Evolutionary conservation across 1,140 invertebrate genomes (phyloP).

Genomic region (Brachionus asplanchnoidis): DNA sequence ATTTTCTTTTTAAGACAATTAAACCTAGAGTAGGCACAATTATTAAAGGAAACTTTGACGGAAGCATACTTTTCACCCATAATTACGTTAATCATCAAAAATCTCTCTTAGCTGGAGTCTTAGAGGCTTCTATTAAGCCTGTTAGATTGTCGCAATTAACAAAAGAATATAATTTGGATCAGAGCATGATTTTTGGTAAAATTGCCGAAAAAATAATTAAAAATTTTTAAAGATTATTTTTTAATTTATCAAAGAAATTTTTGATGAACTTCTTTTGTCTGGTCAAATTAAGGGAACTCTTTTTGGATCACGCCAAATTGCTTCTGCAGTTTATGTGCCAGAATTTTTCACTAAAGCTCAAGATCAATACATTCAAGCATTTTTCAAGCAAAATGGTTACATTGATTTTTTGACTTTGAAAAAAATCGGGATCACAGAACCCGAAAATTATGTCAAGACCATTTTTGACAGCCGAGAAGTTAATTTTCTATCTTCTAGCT

Average conservation of each 20-base stretch:
- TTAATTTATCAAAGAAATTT: constrained; percentile 58
- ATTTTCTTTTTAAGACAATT: constrained; percentile 55
- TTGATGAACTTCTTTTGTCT: constrained; percentile 65
- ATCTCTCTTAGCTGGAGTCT: constrained; percentile 75
- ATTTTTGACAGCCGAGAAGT: constrained; percentile 68
- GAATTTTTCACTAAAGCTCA: constrained; percentile 79
- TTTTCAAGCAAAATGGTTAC: constrained; percentile 89
- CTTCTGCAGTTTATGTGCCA: constrained; percentile 74
- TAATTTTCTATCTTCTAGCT: background rate
- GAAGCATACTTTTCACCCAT: constrained; percentile 79
- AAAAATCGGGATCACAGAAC: constrained; percentile 80
- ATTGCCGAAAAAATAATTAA: background rate
- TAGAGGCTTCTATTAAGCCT: constrained; percentile 75
- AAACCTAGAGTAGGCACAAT: constrained; percentile 71
- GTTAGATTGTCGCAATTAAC: constrained; percentile 76
- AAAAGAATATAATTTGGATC: constrained; percentile 57
- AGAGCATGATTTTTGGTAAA: constrained; percentile 34
- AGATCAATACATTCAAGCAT: constrained; percentile 81
- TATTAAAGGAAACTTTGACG: constrained; percentile 73
- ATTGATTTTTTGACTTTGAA: constrained; percentile 81
- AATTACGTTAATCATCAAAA: constrained; percentile 76
- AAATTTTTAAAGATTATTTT: background rate
- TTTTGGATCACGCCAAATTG: constrained; percentile 68
- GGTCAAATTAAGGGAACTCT: constrained; percentile 70
- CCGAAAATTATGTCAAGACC: constrained; percentile 73